These are phyloP conservation scores for Todus mexicanus DNA, from an alignment of 2,797 vertebrate genomes.

Conservation along the genomic window DNA sequence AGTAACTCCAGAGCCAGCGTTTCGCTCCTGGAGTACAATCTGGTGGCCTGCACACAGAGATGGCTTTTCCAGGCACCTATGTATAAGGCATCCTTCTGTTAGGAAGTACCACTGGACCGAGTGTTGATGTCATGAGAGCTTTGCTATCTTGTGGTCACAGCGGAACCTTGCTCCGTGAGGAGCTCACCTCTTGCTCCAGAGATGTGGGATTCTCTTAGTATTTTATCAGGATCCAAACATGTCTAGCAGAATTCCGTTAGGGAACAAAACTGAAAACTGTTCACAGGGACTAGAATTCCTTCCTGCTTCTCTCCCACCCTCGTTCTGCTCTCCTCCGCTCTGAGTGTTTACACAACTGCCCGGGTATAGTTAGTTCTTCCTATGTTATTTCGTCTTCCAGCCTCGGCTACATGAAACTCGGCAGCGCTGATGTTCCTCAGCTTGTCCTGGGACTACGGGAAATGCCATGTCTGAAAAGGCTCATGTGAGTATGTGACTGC, in stretches of 20 bases:
- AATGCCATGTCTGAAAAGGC: conserved; percentile 68
- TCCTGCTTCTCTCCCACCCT: not conserved
- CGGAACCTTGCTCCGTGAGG: not conserved
- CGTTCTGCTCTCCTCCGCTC: not conserved
- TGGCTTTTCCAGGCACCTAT: not conserved
- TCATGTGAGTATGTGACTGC: conserved; percentile 76
- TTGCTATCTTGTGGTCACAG: not conserved
- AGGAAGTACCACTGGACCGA: not conserved
- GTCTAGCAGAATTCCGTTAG: not conserved
- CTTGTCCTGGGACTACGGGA: conserved; percentile 68
- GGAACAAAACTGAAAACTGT: not conserved
- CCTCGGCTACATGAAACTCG: conserved; percentile 74
- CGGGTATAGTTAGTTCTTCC: not conserved
- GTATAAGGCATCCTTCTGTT: not conserved
- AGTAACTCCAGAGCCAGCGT: not conserved
- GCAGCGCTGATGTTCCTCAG: conserved; percentile 20
- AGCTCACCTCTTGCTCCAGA: not conserved
- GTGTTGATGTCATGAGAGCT: not conserved
- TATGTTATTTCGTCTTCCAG: conserved; percentile 58
- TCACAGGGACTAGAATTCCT: not conserved
- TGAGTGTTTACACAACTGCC: accelerated
- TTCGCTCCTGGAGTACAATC: not conserved
- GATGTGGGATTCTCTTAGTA: not conserved
- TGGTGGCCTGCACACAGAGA: not conserved
- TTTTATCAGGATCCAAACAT: not conserved